A percentile compares a stretch with the other conserved stretches of the same genome.
These are phyloP conservation scores for Lepidocyrtinus sp. DNA, from an alignment of 2,888 invertebrate genomes.

Conservation along the genomic window DNA sequence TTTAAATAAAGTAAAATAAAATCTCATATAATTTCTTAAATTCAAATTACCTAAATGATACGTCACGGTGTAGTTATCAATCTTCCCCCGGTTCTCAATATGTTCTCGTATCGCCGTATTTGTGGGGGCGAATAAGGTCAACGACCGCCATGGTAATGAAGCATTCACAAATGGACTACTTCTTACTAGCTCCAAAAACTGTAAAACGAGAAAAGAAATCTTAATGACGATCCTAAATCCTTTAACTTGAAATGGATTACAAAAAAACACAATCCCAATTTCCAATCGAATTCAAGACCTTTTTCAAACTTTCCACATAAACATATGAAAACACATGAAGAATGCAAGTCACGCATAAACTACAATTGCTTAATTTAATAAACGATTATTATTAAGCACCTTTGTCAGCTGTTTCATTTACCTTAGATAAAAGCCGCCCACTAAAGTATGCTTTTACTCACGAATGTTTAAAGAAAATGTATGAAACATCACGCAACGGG, in stretches of 20 bases:
- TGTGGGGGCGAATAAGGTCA: conserved; percentile 91
- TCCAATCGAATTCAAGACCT: too few species aligned
- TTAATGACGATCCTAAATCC: too few species aligned
- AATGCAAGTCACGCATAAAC: too few species aligned
- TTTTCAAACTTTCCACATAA: too few species aligned
- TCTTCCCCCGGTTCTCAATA: conserved; percentile 72
- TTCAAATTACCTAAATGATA: conserved; percentile 67
- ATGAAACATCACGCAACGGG: not conserved
- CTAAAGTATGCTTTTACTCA: too few species aligned
- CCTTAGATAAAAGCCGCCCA: too few species aligned
- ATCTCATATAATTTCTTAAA: not conserved
- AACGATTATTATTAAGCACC: not conserved
- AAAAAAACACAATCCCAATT: too few species aligned
- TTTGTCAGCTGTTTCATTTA: not conserved
- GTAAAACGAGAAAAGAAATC: conserved; percentile 76
- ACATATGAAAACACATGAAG: too few species aligned
- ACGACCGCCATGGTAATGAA: conserved; percentile 81
- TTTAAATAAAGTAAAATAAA: conserved; percentile 40
- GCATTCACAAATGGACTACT: conserved; percentile 82
- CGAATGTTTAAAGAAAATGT: not conserved
- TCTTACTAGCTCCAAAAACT: conserved; percentile 86
- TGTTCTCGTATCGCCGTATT: conserved; percentile 88
- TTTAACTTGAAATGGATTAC: too few species aligned
- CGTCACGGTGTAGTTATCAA: conserved; percentile 66
- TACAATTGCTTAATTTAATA: not conserved